Evolutionary conservation across 2,888 invertebrate species (phyloP), one percentile per base, ranked within the genome.

Genomic region (Ophion obscuratus): DNA sequence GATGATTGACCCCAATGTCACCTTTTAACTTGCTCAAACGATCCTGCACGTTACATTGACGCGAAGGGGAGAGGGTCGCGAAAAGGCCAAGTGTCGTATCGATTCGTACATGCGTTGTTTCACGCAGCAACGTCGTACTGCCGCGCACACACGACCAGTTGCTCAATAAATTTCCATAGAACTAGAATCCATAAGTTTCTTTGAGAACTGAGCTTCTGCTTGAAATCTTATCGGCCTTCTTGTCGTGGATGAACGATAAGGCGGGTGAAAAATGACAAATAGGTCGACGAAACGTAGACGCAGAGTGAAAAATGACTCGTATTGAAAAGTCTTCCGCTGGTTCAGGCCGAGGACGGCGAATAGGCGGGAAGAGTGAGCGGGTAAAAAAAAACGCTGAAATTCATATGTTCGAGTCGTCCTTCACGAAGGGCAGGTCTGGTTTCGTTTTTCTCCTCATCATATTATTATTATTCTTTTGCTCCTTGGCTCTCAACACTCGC

Each of bases 11-110:
- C 89, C 89, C 87, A 88, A 90, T 89, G 89, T 20, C 89, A 91
- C 89, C 90, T 90, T 86, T 91, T 89, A 91, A 90, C 87, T 90
- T 89, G 90, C 89, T 90, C 88, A 89, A 90, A 91, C 85, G 89
- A 86, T 89, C 89, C 73, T 89, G 87, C 80, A 88, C 87, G 88
- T 89, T 90, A 88, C 89, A 90, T 89, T 87, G 87, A 83, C 66
- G 73, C 73, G 76, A 83, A 83, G 68, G 53, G 17, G 11, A 53
- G 31, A 4, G 31, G 44, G 24, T 64, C 27, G 31, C 47, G 61
- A 73, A 59, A 75, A 81, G 40, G 40, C 9, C 7, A 40, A 40
- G 40, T 40, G 40, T 40, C 40, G 89, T 79, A 78, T 82, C 64
- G 59, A 31, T 62, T 62, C 74, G 20, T 70, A 66, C 36, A 70